Evolutionary conservation across 2,888 invertebrate species (phyloP).

Genomic region (Parasteatoda lunata): DNA sequence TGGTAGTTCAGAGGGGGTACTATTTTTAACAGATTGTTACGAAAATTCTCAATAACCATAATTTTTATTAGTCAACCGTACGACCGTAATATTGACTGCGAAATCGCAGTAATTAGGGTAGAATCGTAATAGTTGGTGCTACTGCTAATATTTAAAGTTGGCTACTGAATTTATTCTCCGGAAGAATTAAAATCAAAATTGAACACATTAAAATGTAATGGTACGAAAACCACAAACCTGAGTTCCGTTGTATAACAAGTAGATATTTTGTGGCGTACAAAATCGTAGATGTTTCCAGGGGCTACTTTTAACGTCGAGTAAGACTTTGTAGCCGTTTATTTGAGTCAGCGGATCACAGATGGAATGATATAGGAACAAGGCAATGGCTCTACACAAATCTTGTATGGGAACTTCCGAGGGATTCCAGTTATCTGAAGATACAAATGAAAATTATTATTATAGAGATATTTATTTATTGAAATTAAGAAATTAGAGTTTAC

Average conservation of each 20-base stretch:
- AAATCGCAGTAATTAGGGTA: too few species aligned
- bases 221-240: conserved; percentile 20
- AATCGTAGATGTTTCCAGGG: conserved; percentile 45
- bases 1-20: too few species aligned
- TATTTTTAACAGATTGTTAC: too few species aligned
- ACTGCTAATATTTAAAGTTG: too few species aligned
- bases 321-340: conserved; percentile 59
- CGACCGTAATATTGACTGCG: too few species aligned
- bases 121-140: too few species aligned
- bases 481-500: neutral
- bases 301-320: conserved; percentile 41
- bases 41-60: too few species aligned
- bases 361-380: conserved; percentile 48
- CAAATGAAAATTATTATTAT: neutral
- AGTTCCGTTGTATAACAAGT: conserved; percentile 47
- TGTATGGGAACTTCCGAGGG: conserved; percentile 32
- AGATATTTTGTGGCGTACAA: conserved; percentile 41
- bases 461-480: too few species aligned
- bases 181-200: neutral
- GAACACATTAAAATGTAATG: neutral
- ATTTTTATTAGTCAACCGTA: too few species aligned
- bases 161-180: too few species aligned
- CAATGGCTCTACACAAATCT: conserved; percentile 25
- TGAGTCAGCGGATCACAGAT: conserved; percentile 53
- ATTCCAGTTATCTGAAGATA: conserved; percentile 47